Conservation (phyloP, 2,797 vertebrate genomes). For the Coilia nasus region DNA sequence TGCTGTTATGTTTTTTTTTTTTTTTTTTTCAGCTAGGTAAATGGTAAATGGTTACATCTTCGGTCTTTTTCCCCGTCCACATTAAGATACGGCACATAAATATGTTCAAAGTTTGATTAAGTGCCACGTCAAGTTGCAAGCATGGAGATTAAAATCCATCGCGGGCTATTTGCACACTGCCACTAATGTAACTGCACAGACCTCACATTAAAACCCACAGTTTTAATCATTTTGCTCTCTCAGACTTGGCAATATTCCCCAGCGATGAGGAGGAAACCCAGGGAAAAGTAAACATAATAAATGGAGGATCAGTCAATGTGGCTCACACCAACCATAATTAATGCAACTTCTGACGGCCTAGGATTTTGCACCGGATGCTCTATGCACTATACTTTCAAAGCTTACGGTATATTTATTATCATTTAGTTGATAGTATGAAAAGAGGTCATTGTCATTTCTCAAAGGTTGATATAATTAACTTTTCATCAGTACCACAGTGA, state of each 20-base stretch:
- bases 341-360: not conserved
- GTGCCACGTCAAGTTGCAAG: not conserved
- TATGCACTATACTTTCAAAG: not conserved
- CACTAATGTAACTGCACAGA: not conserved
- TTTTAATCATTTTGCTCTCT: conserved; percentile 59
- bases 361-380: not conserved
- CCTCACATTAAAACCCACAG: conserved; percentile 36
- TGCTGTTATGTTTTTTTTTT: not conserved
- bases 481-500: conserved; percentile 67
- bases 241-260: conserved; percentile 47
- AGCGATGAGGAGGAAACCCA: conserved; percentile 15
- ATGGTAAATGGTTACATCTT: not conserved
- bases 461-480: too few relatives aligned
- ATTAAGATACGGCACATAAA: not conserved
- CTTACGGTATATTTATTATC: not conserved
- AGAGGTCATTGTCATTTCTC: not conserved
- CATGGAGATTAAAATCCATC: not conserved
- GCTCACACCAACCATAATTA: not conserved
- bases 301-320: not conserved
- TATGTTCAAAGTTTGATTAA: not conserved
- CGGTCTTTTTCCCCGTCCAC: not conserved
- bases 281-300: conserved; percentile 8
- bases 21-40: not conserved
- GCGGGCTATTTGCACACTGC: conserved; percentile 56
- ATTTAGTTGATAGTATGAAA: not conserved